These are phyloP conservation scores for Hylomyscus alleni DNA, from an alignment of 2,797 vertebrate species.

Conservation along the genomic window DNA sequence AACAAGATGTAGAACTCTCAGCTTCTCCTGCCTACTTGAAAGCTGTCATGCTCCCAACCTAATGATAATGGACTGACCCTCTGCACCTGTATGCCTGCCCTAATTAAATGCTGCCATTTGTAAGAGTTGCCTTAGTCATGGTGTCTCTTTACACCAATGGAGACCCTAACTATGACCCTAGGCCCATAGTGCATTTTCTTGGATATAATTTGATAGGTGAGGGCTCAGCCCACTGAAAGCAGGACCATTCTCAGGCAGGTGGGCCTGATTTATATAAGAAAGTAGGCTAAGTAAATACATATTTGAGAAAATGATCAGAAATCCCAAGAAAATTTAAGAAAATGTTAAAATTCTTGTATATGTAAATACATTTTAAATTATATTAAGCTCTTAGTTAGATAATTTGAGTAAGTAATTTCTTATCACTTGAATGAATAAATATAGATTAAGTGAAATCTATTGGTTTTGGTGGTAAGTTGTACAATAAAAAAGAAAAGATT, in stretches of 20 bases:
- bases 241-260: not conserved
- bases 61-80: not conserved
- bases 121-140: not conserved
- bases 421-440: slow-evolving; percentile 10
- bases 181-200: not conserved
- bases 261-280: not conserved
- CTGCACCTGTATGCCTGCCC: not conserved
- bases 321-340: slow-evolving; percentile 11
- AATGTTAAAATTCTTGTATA: not conserved
- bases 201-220: too few species aligned
- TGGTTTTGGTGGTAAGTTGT: not conserved
- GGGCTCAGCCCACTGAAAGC: not conserved
- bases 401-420: not conserved
- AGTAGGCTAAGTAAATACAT: not conserved
- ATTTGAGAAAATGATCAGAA: not conserved
- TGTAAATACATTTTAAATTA: not conserved
- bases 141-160: not conserved
- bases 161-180: not conserved
- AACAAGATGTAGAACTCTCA: not conserved
- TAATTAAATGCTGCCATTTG: not conserved
- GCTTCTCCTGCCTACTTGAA: not conserved
- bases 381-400: not conserved
- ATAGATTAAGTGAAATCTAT: not conserved
- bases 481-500: not conserved
- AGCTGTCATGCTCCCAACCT: not conserved